Percentiles rank a stretch among this genome's conserved stretches.
These are phyloP conservation scores for Hozukius guyotensis DNA, from an alignment of 2,797 vertebrate genomes.

Conservation along the genomic window DNA sequence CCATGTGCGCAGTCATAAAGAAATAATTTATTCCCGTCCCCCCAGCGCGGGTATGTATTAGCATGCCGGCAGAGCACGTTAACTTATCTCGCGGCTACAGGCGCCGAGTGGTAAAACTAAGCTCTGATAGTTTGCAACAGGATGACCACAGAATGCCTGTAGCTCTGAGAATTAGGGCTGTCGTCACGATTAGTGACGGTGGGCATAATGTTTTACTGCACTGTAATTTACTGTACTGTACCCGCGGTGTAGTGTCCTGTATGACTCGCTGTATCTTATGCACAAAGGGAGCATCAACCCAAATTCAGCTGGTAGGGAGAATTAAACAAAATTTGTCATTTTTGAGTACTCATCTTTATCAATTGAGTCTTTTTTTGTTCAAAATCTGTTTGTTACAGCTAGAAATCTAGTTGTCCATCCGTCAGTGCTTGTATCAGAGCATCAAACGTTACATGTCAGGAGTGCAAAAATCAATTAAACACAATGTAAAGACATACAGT, in stretches of 20 bases:
- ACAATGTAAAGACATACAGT: not conserved
- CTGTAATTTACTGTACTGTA: slow-evolving; percentile 57
- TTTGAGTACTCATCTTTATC: slow-evolving; percentile 20
- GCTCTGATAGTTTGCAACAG: slow-evolving; percentile 77
- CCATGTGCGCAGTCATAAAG: slow-evolving; percentile 73
- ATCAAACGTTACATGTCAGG: slow-evolving; percentile 31
- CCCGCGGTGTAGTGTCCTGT: slow-evolving; percentile 13
- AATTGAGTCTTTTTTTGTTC: slow-evolving; percentile 4
- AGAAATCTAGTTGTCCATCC: slow-evolving; percentile 36
- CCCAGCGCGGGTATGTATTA: slow-evolving; percentile 66
- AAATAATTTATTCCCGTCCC: slow-evolving; percentile 76
- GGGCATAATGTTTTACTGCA: slow-evolving; percentile 68
- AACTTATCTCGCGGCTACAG: slow-evolving; percentile 82
- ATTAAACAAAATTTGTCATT: slow-evolving; percentile 16
- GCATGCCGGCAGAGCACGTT: slow-evolving; percentile 73
- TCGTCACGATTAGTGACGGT: slow-evolving; percentile 72
- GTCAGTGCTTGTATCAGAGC: slow-evolving; percentile 25
- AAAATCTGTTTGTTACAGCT: slow-evolving; percentile 32
- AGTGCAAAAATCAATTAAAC: slow-evolving; percentile 10
- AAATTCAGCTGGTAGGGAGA: slow-evolving; percentile 36
- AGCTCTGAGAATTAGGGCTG: slow-evolving; percentile 76
- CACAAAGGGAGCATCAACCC: slow-evolving; percentile 39
- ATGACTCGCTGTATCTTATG: slow-evolving; percentile 30
- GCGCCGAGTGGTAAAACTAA: slow-evolving; percentile 75
- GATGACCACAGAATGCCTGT: slow-evolving; percentile 73